Evolutionary conservation across 2,797 vertebrate species (phyloP), one percentile per base, ranked within the genome.

Genomic region (Xenopus petersii): DNA sequence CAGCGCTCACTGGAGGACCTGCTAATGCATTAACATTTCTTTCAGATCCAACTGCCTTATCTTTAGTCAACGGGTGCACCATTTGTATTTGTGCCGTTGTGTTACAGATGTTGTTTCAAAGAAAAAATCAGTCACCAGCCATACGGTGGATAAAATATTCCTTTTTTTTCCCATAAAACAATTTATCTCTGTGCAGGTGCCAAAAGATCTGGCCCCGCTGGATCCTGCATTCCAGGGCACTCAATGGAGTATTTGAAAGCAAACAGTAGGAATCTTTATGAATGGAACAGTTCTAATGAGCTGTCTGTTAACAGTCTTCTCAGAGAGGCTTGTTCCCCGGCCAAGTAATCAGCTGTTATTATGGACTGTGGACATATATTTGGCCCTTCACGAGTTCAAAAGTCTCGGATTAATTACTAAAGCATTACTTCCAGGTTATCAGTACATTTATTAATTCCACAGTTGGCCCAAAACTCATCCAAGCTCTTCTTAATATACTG

Each of bases 141-240:
- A 2, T 12, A 51, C 5, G 15, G 11, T 51, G 58, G 68, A 66
- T 64, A 76, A 60, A 65, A 61, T 66, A 36, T 24, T 65, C n/a
- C 54, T 7, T 65, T 71, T 36, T 62, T 46, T 70, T 56, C 17
- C 16, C 55, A 64, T 64, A 64, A 46, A 64, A 49, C 46, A 68
- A 59, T 2, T 42, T n/a, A 15, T 64, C 51, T 72, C 63, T 51
- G 42, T 71, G 67, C 71, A 73, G 75, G 75, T 78, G 75, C 70
- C 65, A 69, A 26, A 30, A 59, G 70, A 73, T 69, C 56, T 58
- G 58, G 65, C 70, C 46, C 56, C 30, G 47, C 69, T 61, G 64
- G 66, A 64, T 58, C 55, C 65, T 67, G 70, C 75, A 78, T 78
- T 78, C 71, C 75, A 26, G 55, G 5, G 24, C 24, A 67, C n/a